Evolutionary conservation across 2,888 invertebrate species (phyloP), one percentile per base, ranked within the genome.

Genomic region (Physocephala rufipes): DNA sequence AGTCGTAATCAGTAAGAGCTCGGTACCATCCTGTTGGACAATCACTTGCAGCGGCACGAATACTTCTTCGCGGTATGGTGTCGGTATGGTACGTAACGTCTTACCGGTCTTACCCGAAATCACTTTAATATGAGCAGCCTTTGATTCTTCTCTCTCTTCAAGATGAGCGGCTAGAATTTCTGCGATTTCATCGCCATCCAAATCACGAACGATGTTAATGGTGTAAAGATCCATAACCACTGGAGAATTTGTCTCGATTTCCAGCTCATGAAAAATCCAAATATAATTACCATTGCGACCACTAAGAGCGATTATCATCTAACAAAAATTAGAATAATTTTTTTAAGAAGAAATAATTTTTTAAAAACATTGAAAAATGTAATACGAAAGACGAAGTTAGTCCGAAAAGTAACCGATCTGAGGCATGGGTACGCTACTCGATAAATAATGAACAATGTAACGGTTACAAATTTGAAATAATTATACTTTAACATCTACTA

Each of bases 1-100:
- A 0, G 93, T 93, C 16, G 92, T 91, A 78, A 93, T 90, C 67
- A 94, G 82, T 49, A 93, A 87, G 66, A 89, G 84, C 74, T 89
- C 88, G 51, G 88, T 89, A n/a, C 91, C 91, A 80, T 90, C 90
- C 43, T 88, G 87, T 74, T 89, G 87, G 1, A 88, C 87, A 7
- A 92, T 78, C 24, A 91, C 82, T 82, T 93, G 92, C 0, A 94
- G 91, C 28, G 92, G 91, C 76, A 91, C 92, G 80, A 92, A 93
- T 26, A 91, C 89, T 83, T 93, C 92, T 73, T 89, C 89, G 24
- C 87, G 86, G 75, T 90, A 90, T 0, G 93, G 92, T 45, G 92
- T 90, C 49, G 87, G 85, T 64, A 90, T 86, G 78, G 88, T 89
- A 71, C 89, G 88, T 58, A 94, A 84, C 72, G 91, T 88, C 76